A percentile compares a stretch with the other conserved stretches of the same genome.
Evolutionary conservation across 2,113 vertebrate genomes (phyloP).

Genomic region (Prolemur simus): DNA sequence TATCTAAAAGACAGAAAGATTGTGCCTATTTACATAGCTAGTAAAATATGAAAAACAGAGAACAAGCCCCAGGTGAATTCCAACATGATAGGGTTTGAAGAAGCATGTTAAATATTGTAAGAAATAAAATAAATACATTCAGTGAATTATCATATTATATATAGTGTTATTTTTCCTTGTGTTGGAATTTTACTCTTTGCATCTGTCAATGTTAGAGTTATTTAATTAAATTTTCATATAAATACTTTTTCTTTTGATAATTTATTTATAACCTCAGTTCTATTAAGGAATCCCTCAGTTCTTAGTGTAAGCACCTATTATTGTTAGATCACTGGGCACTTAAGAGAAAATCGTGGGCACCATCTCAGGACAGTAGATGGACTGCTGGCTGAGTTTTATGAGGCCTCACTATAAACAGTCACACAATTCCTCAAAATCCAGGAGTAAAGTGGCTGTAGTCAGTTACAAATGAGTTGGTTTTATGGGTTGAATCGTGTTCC

Average conservation of each 20-base stretch:
- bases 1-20: not conserved
- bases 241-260: not conserved
- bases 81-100: not conserved
- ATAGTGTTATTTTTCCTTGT: not conserved
- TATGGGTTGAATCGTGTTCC: not conserved
- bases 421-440: not conserved
- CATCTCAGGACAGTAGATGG: not conserved
- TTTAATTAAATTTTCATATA: not conserved
- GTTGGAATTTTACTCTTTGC: not conserved
- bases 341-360: not conserved
- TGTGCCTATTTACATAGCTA: not conserved
- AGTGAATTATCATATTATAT: not conserved
- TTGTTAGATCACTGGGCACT: not conserved
- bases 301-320: not conserved
- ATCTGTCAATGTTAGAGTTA: not conserved
- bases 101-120: not conserved
- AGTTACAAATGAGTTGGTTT: not conserved
- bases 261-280: not conserved
- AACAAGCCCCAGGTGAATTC: not conserved
- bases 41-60: not conserved
- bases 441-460: not conserved
- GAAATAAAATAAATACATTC: not conserved
- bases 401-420: not conserved
- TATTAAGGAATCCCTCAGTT: not conserved
- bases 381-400: not conserved